Evolutionary conservation across 1,140 invertebrate species (phyloP).

Genomic region (Propsilocerus akamusi): DNA sequence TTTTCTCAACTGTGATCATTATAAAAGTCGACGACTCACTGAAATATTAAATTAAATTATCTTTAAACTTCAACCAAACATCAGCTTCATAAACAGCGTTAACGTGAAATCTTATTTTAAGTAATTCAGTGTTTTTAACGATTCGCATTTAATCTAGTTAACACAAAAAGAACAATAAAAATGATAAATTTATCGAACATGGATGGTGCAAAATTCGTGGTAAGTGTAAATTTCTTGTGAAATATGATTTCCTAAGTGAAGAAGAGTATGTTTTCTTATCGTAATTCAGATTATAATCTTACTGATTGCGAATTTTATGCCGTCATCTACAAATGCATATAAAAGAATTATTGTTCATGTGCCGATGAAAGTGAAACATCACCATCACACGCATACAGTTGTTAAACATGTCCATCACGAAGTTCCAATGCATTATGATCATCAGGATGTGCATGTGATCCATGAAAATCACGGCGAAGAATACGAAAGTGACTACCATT

Average conservation of each 20-base stretch:
- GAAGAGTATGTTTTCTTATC: too few species aligned
- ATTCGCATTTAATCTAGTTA: too few species aligned
- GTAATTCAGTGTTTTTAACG: too few species aligned
- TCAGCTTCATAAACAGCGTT: too few species aligned
- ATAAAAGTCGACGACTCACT: background rate
- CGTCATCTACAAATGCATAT: background rate
- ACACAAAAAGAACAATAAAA: background rate
- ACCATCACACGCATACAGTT: background rate
- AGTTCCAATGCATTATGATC: background rate
- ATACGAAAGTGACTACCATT: background rate
- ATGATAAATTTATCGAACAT: background rate
- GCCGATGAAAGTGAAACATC: background rate
- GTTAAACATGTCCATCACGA: background rate
- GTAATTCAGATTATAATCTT: background rate
- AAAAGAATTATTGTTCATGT: background rate
- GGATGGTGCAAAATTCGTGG: background rate
- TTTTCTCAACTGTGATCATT: background rate
- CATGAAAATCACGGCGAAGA: background rate
- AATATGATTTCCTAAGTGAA: background rate
- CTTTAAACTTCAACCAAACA: background rate
- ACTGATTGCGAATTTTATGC: background rate
- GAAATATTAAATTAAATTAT: constrained; percentile 1
- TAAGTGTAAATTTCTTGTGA: background rate
- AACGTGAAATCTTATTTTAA: too few species aligned
- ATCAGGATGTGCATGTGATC: background rate